Evolutionary conservation across 2,888 invertebrate genomes (phyloP), one percentile per base, ranked within the genome.

Genomic region (Xanthorhoe spadicearia): DNA sequence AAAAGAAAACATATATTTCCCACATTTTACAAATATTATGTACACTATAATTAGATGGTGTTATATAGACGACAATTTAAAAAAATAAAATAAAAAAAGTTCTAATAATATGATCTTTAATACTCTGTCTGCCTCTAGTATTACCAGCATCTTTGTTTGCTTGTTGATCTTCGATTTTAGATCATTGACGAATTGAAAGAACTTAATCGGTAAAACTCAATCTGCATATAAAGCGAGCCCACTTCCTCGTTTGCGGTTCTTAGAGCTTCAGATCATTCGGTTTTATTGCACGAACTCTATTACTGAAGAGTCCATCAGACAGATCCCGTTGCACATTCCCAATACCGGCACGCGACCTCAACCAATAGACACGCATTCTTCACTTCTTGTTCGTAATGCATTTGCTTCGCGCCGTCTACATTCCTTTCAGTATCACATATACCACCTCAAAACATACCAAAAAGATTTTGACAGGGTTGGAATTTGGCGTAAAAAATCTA

Each of bases 241-340:
- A 56, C 52, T 52, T 57, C 50, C 55, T 50, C 19, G 58, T 46
- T 35, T 17, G 52, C 32, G 55, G 17, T 28, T 35, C 18, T 64
- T 46, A 51, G 15, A 63, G 52, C 63, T 43, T 48, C 28, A 59
- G 51, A 38, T 63, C 60, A 61, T 54, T 68, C 53, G 9, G 57
- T 65, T 68, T 66, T 68, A 61, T 68, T 62, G 68, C 68, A 62
- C 69, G 74, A 74, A 71, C 70, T 77, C 62, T 61, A 64, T 69
- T 57, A 76, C 75, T 78, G 73, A 64, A 71, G 68, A 75, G 72
- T 77, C 74, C 69, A 76, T 79, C 74, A 54, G 76, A 77, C 80
- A 49, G 76, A 78, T 88, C 81, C 90, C 89, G 88, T 89, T 89
- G 85, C 80, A 77, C 81, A 84, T 82, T 84, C 81, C 78, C 84